Evolutionary conservation across 2,797 vertebrate species (phyloP).

Genomic region (Rhinoraja longicauda): DNA sequence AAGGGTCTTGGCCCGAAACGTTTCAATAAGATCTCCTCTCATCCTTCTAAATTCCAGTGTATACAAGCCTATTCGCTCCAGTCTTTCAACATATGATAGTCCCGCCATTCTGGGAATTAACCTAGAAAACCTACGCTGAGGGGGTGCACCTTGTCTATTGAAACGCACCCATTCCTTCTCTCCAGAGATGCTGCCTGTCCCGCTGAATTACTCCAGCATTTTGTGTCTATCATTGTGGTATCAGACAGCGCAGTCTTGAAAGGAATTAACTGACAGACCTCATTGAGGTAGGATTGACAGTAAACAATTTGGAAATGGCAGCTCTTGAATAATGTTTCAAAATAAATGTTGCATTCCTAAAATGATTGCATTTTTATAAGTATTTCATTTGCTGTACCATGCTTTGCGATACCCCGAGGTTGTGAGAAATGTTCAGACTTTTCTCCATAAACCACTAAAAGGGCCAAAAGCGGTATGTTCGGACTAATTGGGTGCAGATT

Average conservation of each 20-base stretch:
- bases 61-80: too few relatives aligned
- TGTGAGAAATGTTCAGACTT: background rate
- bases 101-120: too few relatives aligned
- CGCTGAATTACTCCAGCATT: too few relatives aligned
- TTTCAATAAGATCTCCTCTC: too few relatives aligned
- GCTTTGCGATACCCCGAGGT: background rate
- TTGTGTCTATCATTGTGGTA: too few relatives aligned
- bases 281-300: background rate
- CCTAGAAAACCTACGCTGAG: too few relatives aligned
- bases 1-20: too few relatives aligned
- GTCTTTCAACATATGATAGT: too few relatives aligned
- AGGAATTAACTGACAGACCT: background rate
- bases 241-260: background rate
- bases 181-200: too few relatives aligned
- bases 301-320: background rate
- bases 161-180: too few relatives aligned
- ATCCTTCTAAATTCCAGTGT: too few relatives aligned
- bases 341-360: background rate
- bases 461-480: background rate
- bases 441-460: background rate
- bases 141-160: too few relatives aligned
- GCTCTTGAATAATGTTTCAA: background rate
- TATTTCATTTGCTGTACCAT: background rate
- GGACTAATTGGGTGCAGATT: background rate
- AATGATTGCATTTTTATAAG: background rate